Conservation (phyloP, 2,888 invertebrate species). For the Drosophila borealis region DNA sequence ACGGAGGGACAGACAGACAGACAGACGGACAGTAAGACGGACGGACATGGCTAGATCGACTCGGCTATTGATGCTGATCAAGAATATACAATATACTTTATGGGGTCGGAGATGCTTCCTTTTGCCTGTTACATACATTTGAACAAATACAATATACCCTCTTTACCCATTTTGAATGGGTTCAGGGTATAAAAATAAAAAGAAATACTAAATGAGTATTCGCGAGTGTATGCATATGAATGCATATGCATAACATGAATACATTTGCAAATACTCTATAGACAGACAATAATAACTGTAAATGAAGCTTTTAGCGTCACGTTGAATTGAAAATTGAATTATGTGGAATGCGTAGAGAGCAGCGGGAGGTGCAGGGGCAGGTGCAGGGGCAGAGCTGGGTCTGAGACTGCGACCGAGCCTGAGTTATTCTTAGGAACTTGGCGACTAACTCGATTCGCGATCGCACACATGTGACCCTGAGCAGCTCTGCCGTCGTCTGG, state of each 20-base stretch:
- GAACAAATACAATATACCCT: too few species aligned
- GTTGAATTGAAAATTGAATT: conserved; percentile 46
- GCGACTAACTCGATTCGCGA: conserved; percentile 9
- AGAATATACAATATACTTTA: too few species aligned
- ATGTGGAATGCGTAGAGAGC: conserved; percentile 1
- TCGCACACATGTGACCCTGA: conserved; percentile 59
- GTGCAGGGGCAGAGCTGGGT: background rate
- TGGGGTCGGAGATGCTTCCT: too few species aligned
- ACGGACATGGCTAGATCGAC: too few species aligned
- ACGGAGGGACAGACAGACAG: too few species aligned
- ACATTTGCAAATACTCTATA: conserved; percentile 14
- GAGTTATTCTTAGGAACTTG: conserved; percentile 42
- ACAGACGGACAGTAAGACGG: too few species aligned
- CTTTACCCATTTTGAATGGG: too few species aligned
- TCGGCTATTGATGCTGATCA: too few species aligned
- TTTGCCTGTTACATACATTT: too few species aligned
- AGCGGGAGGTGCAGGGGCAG: background rate
- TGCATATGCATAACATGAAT: conserved; percentile 22
- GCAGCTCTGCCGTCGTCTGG: conserved; percentile 24
- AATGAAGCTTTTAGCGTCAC: conserved; percentile 63
- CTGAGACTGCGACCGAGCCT: conserved; percentile 6
- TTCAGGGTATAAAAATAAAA: background rate
- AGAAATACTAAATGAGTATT: conserved; percentile 3
- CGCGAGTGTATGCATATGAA: conserved; percentile 6
- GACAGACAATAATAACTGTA: conserved; percentile 61